Evolutionary conservation across 2,113 vertebrate species (phyloP).

Genomic region (Ptychochromis oligacanthus): DNA sequence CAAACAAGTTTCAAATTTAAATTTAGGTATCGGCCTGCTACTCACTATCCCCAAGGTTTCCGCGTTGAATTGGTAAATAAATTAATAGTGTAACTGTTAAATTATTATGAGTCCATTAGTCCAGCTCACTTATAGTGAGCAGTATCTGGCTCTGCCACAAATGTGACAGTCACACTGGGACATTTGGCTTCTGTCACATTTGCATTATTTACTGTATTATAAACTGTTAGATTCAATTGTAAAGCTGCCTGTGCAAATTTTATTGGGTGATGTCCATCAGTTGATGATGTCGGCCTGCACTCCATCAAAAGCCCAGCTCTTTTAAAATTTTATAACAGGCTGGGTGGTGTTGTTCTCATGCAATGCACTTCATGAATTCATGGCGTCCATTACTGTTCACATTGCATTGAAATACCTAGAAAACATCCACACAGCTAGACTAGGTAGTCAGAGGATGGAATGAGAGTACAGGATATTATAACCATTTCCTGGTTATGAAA

Average conservation of each 20-base stretch:
- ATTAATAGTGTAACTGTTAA: constrained; percentile 2
- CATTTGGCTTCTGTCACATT: constrained; percentile 4
- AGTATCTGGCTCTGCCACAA: not conserved
- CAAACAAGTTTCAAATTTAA: not conserved
- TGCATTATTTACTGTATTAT: not conserved
- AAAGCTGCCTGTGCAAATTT: not conserved
- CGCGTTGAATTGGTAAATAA: constrained; percentile 1
- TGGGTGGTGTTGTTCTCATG: not conserved
- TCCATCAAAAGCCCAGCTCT: constrained; percentile 23
- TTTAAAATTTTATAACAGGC: not conserved
- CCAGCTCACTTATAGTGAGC: not conserved
- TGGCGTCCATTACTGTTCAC: not conserved
- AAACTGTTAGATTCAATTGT: not conserved
- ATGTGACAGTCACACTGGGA: not conserved
- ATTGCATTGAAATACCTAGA: not conserved
- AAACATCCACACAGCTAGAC: not conserved
- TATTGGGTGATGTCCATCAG: constrained; percentile 19
- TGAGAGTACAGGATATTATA: not conserved
- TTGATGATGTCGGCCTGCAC: not conserved
- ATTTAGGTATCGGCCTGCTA: not conserved
- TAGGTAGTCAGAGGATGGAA: not conserved
- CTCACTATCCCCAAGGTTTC: not conserved
- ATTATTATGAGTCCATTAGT: constrained; percentile 17
- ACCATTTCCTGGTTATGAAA: not conserved
- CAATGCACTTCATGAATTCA: not conserved